Percentiles rank a stretch among this genome's conserved stretches.
Conservation (phyloP, 2,797 vertebrate genomes). For the Amazona finschi region DNA sequence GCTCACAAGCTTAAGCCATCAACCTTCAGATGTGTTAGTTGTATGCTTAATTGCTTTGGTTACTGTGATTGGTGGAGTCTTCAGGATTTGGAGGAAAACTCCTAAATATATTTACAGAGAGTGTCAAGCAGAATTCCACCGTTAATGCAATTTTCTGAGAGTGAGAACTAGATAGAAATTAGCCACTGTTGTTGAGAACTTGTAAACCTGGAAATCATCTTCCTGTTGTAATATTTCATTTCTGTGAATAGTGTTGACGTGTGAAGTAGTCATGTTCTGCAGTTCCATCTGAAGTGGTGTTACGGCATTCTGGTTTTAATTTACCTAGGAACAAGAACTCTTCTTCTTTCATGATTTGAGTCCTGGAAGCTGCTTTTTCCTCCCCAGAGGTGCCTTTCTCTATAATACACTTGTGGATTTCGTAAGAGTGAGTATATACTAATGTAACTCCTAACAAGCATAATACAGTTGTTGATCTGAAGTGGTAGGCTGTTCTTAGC, state of each 20-base stretch:
- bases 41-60: background rate
- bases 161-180: background rate
- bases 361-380: constrained; percentile 95
- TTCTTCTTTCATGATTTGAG: constrained; percentile 98
- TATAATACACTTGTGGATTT: constrained; percentile 91
- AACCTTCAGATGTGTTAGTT: background rate
- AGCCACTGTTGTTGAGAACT: background rate
- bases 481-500: background rate
- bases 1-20: background rate
- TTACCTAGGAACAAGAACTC: constrained; percentile 90
- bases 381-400: constrained; percentile 89
- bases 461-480: background rate
- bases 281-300: background rate
- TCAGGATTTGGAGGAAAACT: background rate
- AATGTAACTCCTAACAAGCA: background rate
- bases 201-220: background rate
- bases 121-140: background rate
- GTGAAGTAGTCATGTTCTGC: background rate
- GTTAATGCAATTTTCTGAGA: background rate
- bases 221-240: background rate
- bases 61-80: background rate
- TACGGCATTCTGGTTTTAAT: background rate
- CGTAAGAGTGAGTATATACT: constrained; percentile 83
- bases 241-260: background rate
- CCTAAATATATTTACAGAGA: background rate